phyloP scores from a whole-genome alignment of 2,888 invertebrate species.

The Cabera pusaria region DNA sequence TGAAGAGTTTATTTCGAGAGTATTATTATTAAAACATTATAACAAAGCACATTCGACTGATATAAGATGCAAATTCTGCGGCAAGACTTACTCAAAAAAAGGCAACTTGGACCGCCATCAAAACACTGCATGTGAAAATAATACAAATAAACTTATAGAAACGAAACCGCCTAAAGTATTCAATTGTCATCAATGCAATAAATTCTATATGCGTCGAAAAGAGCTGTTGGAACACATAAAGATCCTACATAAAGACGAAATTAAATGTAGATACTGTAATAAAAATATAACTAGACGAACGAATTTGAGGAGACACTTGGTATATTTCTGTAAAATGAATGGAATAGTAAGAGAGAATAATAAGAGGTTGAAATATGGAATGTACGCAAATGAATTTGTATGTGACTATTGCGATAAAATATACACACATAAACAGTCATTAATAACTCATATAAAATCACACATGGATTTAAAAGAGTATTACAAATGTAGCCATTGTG shows the following conservation, averaged over 20 bases:
- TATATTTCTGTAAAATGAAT: slow-evolving; percentile 1
- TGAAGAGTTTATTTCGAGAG: no score
- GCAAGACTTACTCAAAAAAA: slow-evolving; percentile 44
- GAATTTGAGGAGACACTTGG: no score
- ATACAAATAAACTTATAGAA: no score
- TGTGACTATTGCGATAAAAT: slow-evolving; percentile 19
- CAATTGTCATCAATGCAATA: no score
- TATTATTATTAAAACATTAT: slow-evolving; percentile 34
- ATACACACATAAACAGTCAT: neutral
- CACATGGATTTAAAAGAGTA: neutral
- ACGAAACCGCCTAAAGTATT: no score
- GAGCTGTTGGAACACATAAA: no score
- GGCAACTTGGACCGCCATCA: slow-evolving; percentile 44
- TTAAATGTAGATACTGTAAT: no score
- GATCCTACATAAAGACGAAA: no score
- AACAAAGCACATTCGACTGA: slow-evolving; percentile 15
- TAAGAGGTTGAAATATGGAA: slow-evolving; percentile 27
- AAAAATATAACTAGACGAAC: no score
- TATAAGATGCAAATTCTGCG: slow-evolving; percentile 43
- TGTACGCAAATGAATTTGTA: slow-evolving; percentile 29
- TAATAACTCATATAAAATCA: slow-evolving; percentile 1
- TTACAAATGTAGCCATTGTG: neutral
- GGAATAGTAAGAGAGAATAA: neutral
- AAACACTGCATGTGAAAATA: no score
- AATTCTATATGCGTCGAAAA: no score